These are phyloP conservation scores for Epistrophe grossulariae DNA, from an alignment of 2,888 invertebrate genomes.

Conservation along the genomic window DNA sequence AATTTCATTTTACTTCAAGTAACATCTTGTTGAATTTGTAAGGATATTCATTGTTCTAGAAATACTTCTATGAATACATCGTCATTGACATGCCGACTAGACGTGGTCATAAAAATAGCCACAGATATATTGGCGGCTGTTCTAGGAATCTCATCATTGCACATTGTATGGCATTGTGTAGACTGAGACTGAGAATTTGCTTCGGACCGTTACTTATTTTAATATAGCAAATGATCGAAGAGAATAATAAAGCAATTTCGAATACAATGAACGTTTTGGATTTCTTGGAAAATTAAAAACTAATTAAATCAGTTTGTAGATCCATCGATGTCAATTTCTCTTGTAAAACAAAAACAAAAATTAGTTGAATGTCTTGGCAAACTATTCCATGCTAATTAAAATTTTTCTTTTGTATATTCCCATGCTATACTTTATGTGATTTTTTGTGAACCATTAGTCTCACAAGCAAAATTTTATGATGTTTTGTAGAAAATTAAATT, in stretches of 20 bases:
- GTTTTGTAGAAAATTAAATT: no score
- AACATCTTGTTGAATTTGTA: conserved; percentile 14
- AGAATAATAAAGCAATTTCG: neutral
- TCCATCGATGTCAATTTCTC: no score
- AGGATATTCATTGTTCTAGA: conserved; percentile 61
- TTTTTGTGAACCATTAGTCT: no score
- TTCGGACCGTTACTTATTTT: conserved; percentile 10
- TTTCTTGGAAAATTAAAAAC: neutral
- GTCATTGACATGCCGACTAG: conserved; percentile 47
- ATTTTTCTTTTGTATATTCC: no score
- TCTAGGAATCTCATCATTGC: conserved; percentile 22
- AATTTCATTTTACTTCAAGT: conserved; percentile 32
- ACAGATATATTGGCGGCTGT: conserved; percentile 25
- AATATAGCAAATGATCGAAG: neutral
- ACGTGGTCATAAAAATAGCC: conserved; percentile 38
- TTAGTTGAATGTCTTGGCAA: no score
- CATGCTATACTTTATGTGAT: no score
- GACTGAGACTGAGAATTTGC: conserved; percentile 2
- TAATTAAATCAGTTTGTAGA: neutral
- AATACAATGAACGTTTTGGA: neutral
- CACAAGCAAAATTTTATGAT: no score
- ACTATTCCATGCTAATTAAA: no score
- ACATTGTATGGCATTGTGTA: conserved; percentile 6
- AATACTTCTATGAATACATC: conserved; percentile 56
- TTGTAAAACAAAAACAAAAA: no score